Evolutionary conservation across 2,113 vertebrate species (phyloP), one percentile per base, ranked within the genome.

Genomic region (Hipposideros armiger): DNA sequence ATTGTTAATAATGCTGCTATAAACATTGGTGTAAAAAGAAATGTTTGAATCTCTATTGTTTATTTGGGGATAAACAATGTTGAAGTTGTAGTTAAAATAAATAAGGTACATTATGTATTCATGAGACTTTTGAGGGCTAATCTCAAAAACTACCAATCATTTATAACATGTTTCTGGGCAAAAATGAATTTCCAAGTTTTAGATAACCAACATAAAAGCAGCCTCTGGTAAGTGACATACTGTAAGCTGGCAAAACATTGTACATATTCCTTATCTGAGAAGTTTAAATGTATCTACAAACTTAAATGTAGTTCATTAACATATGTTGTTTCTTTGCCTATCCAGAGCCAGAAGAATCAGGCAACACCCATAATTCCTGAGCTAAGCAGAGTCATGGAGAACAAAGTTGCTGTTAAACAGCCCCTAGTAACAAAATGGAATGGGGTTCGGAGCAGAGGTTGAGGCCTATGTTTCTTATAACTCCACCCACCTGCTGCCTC

Each of bases 181-280:
- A 80, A 90, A 87, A 36, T 83, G 14, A 90, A 87, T 70, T 70
- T 30, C 67, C 67, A 76, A 78, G 13, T 72, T 82, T 96, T 86
- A 66, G 13, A 50, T 30, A 87, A 64, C 17, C 77, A 54, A 66
- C 32, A 66, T 64, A 45, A 74, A 94, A 69, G 22, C 62, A 93
- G 45, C 11, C 7, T 70, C 11, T 93, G 54, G 4, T 52, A 78
- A 56, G 3, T n/a, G 56, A 73, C 45, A 77, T 60, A 28, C 45
- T 15, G 7, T 76, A 76, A 76, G 7, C 7, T 88, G 32, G 40
- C 28, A 95, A 64, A 82, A 86, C 16, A 54, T 54, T 54, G 28
- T 28, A 36, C 26, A 1, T 26, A 67, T 80, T 0, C 45, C 52
- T 28, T 83, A n/a, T 62, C 28, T 80, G 52, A 85, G 77, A 88